phyloP scores from a whole-genome alignment of 2,797 vertebrate genomes.

The Poeciliopsis infans region DNA sequence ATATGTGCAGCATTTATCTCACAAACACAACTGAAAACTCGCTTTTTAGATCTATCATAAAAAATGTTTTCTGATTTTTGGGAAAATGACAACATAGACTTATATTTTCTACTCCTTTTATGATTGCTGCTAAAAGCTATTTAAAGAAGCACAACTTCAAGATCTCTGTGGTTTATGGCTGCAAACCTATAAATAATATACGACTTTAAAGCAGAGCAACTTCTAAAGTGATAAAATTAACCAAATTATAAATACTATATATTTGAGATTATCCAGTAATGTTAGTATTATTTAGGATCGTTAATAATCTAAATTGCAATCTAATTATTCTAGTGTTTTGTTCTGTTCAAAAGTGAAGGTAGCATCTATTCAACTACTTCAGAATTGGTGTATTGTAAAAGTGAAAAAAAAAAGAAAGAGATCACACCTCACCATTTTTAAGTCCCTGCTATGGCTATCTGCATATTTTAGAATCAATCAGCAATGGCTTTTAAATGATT shows the following conservation, averaged over 20 bases:
- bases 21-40: not conserved
- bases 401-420: not conserved
- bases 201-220: not conserved
- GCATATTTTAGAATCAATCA: not conserved
- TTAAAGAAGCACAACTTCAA: not conserved
- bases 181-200: not conserved
- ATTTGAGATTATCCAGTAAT: too few relatives aligned
- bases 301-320: too few relatives aligned
- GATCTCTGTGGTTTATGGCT: not conserved
- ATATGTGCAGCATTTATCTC: not conserved
- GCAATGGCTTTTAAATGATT: not conserved
- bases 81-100: not conserved
- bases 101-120: not conserved
- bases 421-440: not conserved
- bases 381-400: not conserved
- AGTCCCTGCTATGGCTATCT: not conserved
- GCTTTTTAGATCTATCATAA: not conserved
- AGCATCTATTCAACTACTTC: not conserved
- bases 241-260: not conserved
- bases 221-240: not conserved
- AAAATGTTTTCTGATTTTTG: not conserved
- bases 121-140: not conserved
- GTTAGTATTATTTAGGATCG: too few relatives aligned
- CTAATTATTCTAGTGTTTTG: not conserved
- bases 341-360: not conserved